phyloP scores from a whole-genome alignment of 2,113 vertebrate species.

The Oncorhynchus masou region DNA sequence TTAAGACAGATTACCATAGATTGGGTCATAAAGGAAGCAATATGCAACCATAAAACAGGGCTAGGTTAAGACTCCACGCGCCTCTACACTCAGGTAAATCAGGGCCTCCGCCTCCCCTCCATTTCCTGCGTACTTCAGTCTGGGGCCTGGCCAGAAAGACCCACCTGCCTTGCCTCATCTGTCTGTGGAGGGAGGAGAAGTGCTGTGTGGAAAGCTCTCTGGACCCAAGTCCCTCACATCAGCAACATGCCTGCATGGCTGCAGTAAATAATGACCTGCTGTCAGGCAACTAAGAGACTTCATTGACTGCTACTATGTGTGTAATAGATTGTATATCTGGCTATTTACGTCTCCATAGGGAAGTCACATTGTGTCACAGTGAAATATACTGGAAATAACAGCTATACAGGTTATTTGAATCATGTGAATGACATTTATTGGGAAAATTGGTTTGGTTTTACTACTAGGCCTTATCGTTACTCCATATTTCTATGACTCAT shows the following conservation, averaged over 20 bases:
- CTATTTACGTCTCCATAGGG: background rate
- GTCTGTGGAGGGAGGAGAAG: background rate
- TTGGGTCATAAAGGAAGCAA: constrained; percentile 43
- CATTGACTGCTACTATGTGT: constrained; percentile 4
- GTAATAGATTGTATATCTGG: background rate
- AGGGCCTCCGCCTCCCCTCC: constrained; percentile 8
- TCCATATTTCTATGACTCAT: background rate
- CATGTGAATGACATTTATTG: background rate
- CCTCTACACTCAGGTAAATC: constrained; percentile 17
- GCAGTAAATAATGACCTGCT: constrained; percentile 54
- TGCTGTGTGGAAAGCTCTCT: constrained; percentile 6
- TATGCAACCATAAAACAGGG: constrained; percentile 36
- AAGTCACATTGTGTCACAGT: background rate
- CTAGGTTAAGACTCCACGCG: background rate
- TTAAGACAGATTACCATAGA: constrained; percentile 27
- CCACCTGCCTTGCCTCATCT: background rate
- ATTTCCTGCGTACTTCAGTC: background rate
- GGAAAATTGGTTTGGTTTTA: background rate
- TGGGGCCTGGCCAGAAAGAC: background rate
- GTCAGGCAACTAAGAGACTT: constrained; percentile 45
- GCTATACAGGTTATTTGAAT: background rate
- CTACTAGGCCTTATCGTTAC: background rate
- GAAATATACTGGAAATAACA: background rate
- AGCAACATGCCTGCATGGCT: background rate
- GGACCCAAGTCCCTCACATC: constrained; percentile 30